These are phyloP conservation scores for Drosophila melanogaster DNA, from an alignment of 1,140 invertebrate species.

Conservation along the genomic window DNA sequence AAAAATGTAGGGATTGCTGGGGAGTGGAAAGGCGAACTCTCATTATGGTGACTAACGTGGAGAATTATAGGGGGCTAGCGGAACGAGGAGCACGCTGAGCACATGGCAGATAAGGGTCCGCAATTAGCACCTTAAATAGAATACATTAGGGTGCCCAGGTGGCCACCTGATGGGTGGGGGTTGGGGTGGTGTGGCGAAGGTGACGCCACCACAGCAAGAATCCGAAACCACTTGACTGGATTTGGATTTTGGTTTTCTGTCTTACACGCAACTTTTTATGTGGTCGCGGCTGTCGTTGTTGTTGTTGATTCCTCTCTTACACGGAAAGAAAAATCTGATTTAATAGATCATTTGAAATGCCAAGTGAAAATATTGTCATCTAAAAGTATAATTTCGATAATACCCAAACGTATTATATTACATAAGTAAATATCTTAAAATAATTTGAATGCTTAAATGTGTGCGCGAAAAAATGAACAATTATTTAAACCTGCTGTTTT, in stretches of 20 bases:
- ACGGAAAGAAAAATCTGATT: background rate
- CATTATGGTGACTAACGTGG: conserved; percentile 38
- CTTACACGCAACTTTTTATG: conserved; percentile 60
- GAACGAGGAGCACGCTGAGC: conserved; percentile 8
- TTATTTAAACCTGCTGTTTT: background rate
- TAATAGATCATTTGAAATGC: too few species aligned
- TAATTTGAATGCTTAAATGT: too few species aligned
- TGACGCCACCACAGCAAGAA: conserved; percentile 42
- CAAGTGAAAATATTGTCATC: too few species aligned
- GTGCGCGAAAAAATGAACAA: background rate
- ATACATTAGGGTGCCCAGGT: conserved; percentile 55
- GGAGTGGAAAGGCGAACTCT: conserved; percentile 18
- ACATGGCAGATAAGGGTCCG: conserved; percentile 53
- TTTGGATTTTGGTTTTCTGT: conserved; percentile 30
- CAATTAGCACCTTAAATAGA: conserved; percentile 61
- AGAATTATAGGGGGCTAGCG: conserved; percentile 6
- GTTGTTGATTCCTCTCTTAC: conserved; percentile 22
- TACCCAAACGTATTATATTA: too few species aligned
- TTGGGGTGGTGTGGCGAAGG: conserved; percentile 10
- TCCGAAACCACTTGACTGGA: conserved; percentile 53
- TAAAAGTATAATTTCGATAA: too few species aligned
- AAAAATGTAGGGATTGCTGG: conserved; percentile 43
- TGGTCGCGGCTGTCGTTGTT: conserved; percentile 28
- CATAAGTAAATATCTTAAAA: too few species aligned
- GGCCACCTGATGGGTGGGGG: conserved; percentile 11